phyloP scores from a whole-genome alignment of 2,888 invertebrate species.

The Encarsia formosa region DNA sequence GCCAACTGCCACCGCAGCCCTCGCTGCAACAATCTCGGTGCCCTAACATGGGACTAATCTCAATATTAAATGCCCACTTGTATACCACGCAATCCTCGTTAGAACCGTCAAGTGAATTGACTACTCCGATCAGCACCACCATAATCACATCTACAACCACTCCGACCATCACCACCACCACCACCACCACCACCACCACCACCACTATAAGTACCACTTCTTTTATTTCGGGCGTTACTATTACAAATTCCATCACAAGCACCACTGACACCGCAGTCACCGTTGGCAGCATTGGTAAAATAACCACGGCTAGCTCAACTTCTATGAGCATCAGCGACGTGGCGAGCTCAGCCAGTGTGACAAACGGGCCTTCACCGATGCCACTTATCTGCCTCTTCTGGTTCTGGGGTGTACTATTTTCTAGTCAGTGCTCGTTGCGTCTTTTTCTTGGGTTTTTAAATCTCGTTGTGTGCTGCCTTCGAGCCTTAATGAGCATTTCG shows the following conservation, averaged over 20 bases:
- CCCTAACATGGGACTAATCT: conserved; percentile 41
- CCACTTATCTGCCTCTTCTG: conserved; percentile 43
- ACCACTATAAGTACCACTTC: conserved; percentile 3
- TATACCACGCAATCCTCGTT: background rate
- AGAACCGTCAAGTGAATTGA: too few relatives aligned
- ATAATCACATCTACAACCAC: background rate
- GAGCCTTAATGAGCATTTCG: conserved; percentile 9
- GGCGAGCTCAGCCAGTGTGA: conserved; percentile 32
- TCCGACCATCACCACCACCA: background rate
- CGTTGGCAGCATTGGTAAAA: too few relatives aligned
- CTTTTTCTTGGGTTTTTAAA: conserved; percentile 5
- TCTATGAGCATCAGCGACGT: conserved; percentile 30
- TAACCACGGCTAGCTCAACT: background rate
- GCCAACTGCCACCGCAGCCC: background rate
- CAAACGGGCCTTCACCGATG: conserved; percentile 33
- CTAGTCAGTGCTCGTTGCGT: conserved; percentile 42
- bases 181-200: background rate
- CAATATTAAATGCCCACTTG: conserved; percentile 31
- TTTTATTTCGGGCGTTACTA: too few relatives aligned
- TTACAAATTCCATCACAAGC: background rate
- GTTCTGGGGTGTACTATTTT: conserved; percentile 52
- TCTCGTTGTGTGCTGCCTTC: conserved; percentile 10
- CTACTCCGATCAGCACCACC: too few relatives aligned
- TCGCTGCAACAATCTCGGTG: conserved; percentile 34
- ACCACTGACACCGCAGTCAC: background rate